Evolutionary conservation across 2,888 invertebrate genomes (phyloP).

Genomic region (Phengaris alcon): DNA sequence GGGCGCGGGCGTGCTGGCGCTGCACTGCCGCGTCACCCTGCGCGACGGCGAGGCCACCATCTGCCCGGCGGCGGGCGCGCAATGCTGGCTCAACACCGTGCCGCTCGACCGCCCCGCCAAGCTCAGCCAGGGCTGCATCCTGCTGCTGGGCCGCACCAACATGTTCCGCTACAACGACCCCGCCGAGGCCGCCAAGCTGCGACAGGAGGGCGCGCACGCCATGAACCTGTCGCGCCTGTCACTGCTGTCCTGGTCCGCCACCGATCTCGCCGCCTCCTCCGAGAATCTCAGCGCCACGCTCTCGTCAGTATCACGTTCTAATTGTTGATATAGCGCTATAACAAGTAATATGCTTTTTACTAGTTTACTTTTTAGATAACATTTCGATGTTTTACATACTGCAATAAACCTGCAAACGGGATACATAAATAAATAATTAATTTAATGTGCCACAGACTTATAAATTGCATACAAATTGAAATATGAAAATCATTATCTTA

Average conservation of each 20-base stretch:
- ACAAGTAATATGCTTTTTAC: too few species aligned
- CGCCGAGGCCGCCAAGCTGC: constrained; percentile 90
- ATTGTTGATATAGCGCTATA: not conserved
- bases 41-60: constrained; percentile 86
- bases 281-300: constrained; percentile 80
- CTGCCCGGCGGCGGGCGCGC: constrained; percentile 84
- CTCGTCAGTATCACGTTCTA: constrained; percentile 51
- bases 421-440: too few species aligned
- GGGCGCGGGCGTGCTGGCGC: constrained; percentile 87
- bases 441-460: too few species aligned
- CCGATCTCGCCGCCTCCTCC: constrained; percentile 86
- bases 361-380: too few species aligned
- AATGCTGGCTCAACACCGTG: constrained; percentile 91
- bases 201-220: constrained; percentile 86
- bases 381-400: too few species aligned
- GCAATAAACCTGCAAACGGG: too few species aligned
- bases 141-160: constrained; percentile 87
- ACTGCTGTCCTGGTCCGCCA: constrained; percentile 89
- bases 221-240: constrained; percentile 89
- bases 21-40: constrained; percentile 88
- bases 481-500: too few species aligned
- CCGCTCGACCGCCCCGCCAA: constrained; percentile 87
- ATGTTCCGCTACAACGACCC: constrained; percentile 95
- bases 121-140: constrained; percentile 89
- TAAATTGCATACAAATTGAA: too few species aligned